These are phyloP conservation scores for Crossocerus cetratus DNA, from an alignment of 2,888 invertebrate genomes.

Conservation along the genomic window DNA sequence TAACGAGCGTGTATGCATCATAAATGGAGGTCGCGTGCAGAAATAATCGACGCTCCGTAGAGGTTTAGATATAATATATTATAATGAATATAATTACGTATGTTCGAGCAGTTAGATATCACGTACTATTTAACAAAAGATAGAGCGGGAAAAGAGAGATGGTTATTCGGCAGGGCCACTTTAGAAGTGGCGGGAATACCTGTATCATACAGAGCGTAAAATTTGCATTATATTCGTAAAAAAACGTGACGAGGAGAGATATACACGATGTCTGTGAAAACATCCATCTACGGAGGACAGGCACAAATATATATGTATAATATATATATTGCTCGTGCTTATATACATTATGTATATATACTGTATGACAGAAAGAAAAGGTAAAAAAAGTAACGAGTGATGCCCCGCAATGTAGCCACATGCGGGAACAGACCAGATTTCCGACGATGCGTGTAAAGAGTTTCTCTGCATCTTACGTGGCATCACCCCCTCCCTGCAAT, in stretches of 20 bases:
- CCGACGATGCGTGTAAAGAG: slow-evolving; percentile 47
- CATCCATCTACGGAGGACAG: slow-evolving; percentile 36
- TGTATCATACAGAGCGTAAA: slow-evolving; percentile 43
- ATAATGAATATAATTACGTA: slow-evolving; percentile 58
- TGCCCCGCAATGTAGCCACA: slow-evolving; percentile 30
- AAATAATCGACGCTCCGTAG: slow-evolving; percentile 60
- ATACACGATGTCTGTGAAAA: slow-evolving; percentile 32
- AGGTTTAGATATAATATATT: slow-evolving; percentile 67
- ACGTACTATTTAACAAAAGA: slow-evolving; percentile 64
- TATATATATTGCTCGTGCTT: slow-evolving; percentile 66
- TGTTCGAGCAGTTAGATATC: slow-evolving; percentile 61
- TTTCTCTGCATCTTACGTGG: slow-evolving; percentile 49
- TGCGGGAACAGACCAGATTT: slow-evolving; percentile 45
- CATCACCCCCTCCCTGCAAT: slow-evolving; percentile 55
- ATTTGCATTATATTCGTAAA: slow-evolving; percentile 50
- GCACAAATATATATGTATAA: slow-evolving; percentile 66
- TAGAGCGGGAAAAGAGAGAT: slow-evolving; percentile 36
- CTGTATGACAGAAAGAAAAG: slow-evolving; percentile 38
- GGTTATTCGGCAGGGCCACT: slow-evolving; percentile 43
- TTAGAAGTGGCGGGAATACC: slow-evolving; percentile 33
- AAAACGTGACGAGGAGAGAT: slow-evolving; percentile 11
- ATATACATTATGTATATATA: slow-evolving; percentile 70
- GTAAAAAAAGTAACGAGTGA: slow-evolving; percentile 35
- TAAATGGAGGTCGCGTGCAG: slow-evolving; percentile 49
- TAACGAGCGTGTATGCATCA: slow-evolving; percentile 45